A percentile compares a stretch with the other conserved stretches of the same genome.
Evolutionary conservation across 2,888 invertebrate genomes (phyloP).

Genomic region (Lasioglossum malachurum): DNA sequence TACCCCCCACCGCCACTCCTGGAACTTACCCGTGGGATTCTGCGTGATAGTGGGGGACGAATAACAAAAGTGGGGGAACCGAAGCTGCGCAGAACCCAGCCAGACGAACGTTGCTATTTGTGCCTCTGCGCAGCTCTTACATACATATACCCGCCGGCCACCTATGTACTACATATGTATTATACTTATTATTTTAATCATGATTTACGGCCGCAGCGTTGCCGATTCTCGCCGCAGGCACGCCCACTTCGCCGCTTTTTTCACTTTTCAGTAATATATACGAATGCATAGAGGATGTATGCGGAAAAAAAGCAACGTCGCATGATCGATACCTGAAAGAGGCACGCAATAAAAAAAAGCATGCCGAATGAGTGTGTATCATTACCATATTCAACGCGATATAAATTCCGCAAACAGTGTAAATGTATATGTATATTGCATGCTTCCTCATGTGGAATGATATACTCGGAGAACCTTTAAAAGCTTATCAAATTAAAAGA

Average conservation of each 20-base stretch:
- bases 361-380: background rate
- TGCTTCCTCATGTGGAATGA: background rate
- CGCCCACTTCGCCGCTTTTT: conserved; percentile 78
- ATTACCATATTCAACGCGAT: conserved; percentile 18
- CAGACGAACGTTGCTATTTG: conserved; percentile 58
- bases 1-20: conserved; percentile 65
- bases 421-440: background rate
- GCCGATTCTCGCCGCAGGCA: conserved; percentile 78
- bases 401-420: background rate
- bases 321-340: conserved; percentile 74
- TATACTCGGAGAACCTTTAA: background rate
- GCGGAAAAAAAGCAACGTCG: conserved; percentile 69
- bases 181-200: conserved; percentile 84
- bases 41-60: conserved; percentile 62
- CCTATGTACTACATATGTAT: conserved; percentile 81
- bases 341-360: conserved; percentile 61
- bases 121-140: conserved; percentile 79
- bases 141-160: conserved; percentile 69
- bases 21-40: conserved; percentile 77
- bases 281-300: conserved; percentile 62
- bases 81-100: conserved; percentile 82
- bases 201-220: conserved; percentile 83
- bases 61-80: conserved; percentile 68
- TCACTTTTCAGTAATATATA: conserved; percentile 64
- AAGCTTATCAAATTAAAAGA: background rate